Base-by-base conservation (phyloP, 2,797 vertebrate genomes). In the Phyllotis vaccarum region DNA sequence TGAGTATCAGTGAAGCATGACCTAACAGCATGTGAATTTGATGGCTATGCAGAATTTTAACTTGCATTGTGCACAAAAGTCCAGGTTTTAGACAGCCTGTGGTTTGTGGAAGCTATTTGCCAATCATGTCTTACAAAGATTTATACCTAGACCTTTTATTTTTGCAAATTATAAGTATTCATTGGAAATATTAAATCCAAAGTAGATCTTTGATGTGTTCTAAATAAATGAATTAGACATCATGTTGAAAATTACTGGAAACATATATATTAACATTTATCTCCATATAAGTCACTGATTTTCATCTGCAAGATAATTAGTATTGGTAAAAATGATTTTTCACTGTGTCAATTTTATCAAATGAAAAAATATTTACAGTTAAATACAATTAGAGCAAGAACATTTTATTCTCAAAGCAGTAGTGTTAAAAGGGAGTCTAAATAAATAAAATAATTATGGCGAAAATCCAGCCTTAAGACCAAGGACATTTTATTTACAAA, bases 231-330 rank as follows among this genome's bases (percentile, higher is more conserved):
- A 90, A 76, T 90, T 86, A 86, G 31, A 21, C 3, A 90, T 85
- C 24, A 82, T 75, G 12, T 70, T 94, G 10, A 78, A 97, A 95
- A 96, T 91, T 89, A 80, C 58, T 81, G 16, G 34, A 90, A 93
- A 92, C 76, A 16, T 89, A 8, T 1, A 62, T 14, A 66, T 90
- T 93, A 49, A 2, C 81, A 93, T 90, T 94, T 91, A 78, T 76
- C 16, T 91, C 46, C 82, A 70, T 81, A 87, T n/a, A 91, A 94
- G 86, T 83, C 19, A 86, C 54, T 92, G 37, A 86, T 89, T 90
- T 90, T 88, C 46, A 94, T 90, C 13, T 74, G 49, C 2, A 89
- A 90, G 31, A 24, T 22, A 93, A 90, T 94, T 95, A 89, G 10
- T 29, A 70, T 66, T 85, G 19, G 31, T 90, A 92, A 80, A 66